Base-by-base conservation (phyloP, 2,797 vertebrate genomes). In the Acanthis flammea region DNA sequence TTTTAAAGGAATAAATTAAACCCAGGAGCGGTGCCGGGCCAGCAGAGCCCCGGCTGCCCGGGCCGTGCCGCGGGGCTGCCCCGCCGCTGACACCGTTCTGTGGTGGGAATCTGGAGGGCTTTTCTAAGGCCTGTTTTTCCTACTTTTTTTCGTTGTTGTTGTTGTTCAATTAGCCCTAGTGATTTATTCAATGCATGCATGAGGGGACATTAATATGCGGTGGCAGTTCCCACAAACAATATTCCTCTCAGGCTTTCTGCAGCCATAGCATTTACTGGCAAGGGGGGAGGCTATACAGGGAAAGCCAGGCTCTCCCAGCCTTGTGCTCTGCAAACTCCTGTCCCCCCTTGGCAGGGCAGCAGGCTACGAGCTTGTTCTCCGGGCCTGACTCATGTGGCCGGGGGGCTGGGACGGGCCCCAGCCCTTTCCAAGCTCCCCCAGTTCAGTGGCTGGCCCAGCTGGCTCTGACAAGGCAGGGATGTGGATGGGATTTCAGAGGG, bases 131-230 rank as follows among this genome's bases (percentile, higher is more conserved):
- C 96, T 91, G 86, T 62, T 95, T 94, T 96, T 83, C 90, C 91
- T 91, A 89, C 95, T 91, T 95, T 86, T 94, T 88, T 86, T 47
- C 65, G 86, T 96, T 94, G 95, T 94, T 95, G 94, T 96, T 94
- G 95, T 96, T 94, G 96, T 98, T 98, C 98, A 98, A 98, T 99
- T 99, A 98, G 98, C 98, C 98, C 96, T 97, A 98, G 98, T 98
- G 98, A 98, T 98, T 98, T 98, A 98, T 98, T 98, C 98, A 98
- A 98, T 96, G 98, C 98, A 98, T 98, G 98, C 98, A 98, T 98
- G 98, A 98, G 98, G 97, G 97, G 98, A 98, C 98, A 98, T 98
- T 98, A 98, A 98, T 98, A 97, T 98, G 98, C 98, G 98, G 97
- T 98, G 98, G 98, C 98, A 98, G 98, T 98, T 99, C 98, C 98